Percentiles rank a stretch among this genome's conserved stretches.
These are phyloP conservation scores for Condylostylus longicornis DNA, from an alignment of 1,140 invertebrate species.

Conservation along the genomic window DNA sequence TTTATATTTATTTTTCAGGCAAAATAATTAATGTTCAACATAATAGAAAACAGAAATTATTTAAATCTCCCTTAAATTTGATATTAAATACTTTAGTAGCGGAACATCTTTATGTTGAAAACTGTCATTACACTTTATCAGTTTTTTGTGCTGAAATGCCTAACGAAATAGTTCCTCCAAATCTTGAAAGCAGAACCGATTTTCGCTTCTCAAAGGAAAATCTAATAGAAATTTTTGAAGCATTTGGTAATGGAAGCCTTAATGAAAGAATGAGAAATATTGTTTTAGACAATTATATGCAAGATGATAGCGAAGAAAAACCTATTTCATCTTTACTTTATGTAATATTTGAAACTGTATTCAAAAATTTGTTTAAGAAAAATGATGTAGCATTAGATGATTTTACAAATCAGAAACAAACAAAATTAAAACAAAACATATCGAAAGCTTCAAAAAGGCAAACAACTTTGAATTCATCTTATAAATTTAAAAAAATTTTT, in stretches of 20 bases:
- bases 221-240: constrained; percentile 13
- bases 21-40: constrained; percentile 6
- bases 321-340: constrained; percentile 16
- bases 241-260: constrained; percentile 3
- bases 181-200: constrained; percentile 12
- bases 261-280: no score
- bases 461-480: background rate
- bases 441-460: background rate
- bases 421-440: background rate
- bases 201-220: constrained; percentile 20
- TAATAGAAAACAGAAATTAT: constrained; percentile 5
- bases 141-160: constrained; percentile 26
- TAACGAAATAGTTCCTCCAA: constrained; percentile 17
- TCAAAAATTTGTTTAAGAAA: constrained; percentile 9
- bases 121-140: constrained; percentile 24
- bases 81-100: constrained; percentile 23
- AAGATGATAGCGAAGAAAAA: constrained; percentile 9
- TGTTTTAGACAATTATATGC: background rate
- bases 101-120: constrained; percentile 25
- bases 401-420: background rate
- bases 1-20: constrained; percentile 2
- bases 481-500: background rate
- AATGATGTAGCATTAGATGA: background rate
- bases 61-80: constrained; percentile 16
- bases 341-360: constrained; percentile 12